Evolutionary conservation across 2,797 vertebrate genomes (phyloP), one percentile per base, ranked within the genome.

Genomic region (Typhlichthys eigenmanni): DNA sequence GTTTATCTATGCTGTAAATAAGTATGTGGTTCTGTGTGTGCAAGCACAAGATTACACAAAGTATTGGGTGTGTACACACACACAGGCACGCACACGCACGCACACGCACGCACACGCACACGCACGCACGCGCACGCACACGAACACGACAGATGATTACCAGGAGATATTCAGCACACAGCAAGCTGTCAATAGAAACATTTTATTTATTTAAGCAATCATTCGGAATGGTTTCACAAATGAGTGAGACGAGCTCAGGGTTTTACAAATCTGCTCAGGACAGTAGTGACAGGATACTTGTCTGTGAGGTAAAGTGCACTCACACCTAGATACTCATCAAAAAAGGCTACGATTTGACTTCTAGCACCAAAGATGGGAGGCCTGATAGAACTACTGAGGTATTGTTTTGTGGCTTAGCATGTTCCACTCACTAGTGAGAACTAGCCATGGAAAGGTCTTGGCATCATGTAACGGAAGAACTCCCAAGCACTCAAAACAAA

Each of bases 191-290:
- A 49, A n/a, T 64, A 72, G 51, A 45, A 24, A 55, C 2, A 13
- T 0, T 85, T 89, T 87, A 84, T 72, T 87, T 1, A 17, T 24
- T 62, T 65, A 34, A 12, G 62, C 2, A 32, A 14, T 58, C 4
- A 62, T 66, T 29, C 4, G 0, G 24, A 29, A 29, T 4, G 0
- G 24, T 29, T 14, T 69, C 67, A 5, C 53, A 61, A 54, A 62
- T 29, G 13, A 46, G 2, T 63, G n/a, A 65, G 58, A 64, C 55
- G 29, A 8, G 5, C 47, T 1, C 13, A 1, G 0, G 29, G 38
- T 58, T 56, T 43, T 47, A 69, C 0, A 53, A 50, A 62, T 58
- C 0, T 24, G 17, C 34, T 60, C 10, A 19, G 51, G 10, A 1
- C 58, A 9, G 11, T 14, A 76, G 78, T 48, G 53, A 38, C 49